Base-by-base conservation (phyloP, 2,797 vertebrate genomes). In the Numenius phaeopus region DNA sequence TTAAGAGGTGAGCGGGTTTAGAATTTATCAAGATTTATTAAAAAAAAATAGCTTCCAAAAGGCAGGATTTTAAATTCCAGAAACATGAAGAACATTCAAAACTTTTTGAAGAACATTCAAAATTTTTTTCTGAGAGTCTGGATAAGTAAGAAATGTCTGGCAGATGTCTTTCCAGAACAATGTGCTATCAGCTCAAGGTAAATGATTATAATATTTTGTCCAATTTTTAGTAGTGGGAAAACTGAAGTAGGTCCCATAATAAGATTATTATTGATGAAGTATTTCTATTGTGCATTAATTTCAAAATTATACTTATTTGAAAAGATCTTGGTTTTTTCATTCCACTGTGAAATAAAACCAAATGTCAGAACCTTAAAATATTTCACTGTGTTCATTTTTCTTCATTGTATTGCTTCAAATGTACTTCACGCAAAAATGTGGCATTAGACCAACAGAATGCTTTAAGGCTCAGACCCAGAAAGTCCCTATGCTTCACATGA, bases 131-230 rank as follows among this genome's bases (percentile, higher is more conserved):
- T 73, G 34, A 71, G 64, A 73, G 32, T 86, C 57, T 92, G n/a
- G 24, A 78, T 67, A 79, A 92, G 71, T 71, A 66, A 90, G 22
- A 86, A 90, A 26, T 44, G 21, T 54, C 59, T 91, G 79, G 67
- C 57, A 96, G 32, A 67, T 1, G 1, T 64, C 46, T 86, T 67
- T 67, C 42, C 77, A 82, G 78, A 93, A 89, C 49, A 92, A 94
- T 71, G 61, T 59, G 27, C 52, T 92, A 61, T 90, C 83, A 94
- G 83, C 37, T 87, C 39, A 95, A 86, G 92, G 86, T 95, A 94
- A 90, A 90, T 46, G 17, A 78, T 40, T 90, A 66, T 47, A 93
- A 81, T 40, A 59, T 76, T 89, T 94, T 76, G 54, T 94, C 66
- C 70, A 86, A 10, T 39, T 94, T 94, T 90, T 75, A 84, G 57